Base-by-base conservation (phyloP, 1,140 invertebrate species). In the Drosophila ironensis region DNA sequence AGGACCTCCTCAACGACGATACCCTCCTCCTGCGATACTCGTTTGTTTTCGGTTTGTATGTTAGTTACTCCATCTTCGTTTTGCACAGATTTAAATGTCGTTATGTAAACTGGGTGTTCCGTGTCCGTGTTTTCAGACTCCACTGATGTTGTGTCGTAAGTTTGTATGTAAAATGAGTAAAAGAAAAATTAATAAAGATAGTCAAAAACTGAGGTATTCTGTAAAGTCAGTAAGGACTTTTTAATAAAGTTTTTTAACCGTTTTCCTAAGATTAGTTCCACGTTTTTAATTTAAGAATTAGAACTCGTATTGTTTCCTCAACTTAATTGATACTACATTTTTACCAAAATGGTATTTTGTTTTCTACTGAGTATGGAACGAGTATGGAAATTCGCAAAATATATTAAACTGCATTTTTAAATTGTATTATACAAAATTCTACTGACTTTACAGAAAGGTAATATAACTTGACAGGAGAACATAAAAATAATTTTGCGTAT, bases 51-150 rank as follows among this genome's bases (percentile, higher is more conserved):
- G 48, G 67, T 73, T 81, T 90, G 72, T 53, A 88, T 80, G 25
- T 69, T 68, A 30, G 73, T 81, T 77, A 84, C 78, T 44, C 87
- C 87, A 52, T 86, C 72, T 67, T 89, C 88, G 40, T 78, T 78
- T 87, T 89, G 88, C 57, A 82, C 70, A 41, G 88, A 87, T 56
- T 90, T 88, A 68, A 90, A 86, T 87, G 88, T 90, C 52, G 88
- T 90, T 45, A 89, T 87, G 71, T 87, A 88, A 38, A 77, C 64
- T 61, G 86, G 84, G 61, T 82, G 82, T 87, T 89, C 88, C 71
- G 64, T 72, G 75, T 80, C 63, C 56, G 53, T 73, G 77, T 88
- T 64, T 86, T 86, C 61, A 25, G 50, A 50, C 20, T 77, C 82
- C 75, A 51, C 80, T 86, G 57, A n/a, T 57, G 27, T 74, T 40